Evolutionary conservation across 2,888 invertebrate species (phyloP).

Genomic region (Cecidostiba fungosa): DNA sequence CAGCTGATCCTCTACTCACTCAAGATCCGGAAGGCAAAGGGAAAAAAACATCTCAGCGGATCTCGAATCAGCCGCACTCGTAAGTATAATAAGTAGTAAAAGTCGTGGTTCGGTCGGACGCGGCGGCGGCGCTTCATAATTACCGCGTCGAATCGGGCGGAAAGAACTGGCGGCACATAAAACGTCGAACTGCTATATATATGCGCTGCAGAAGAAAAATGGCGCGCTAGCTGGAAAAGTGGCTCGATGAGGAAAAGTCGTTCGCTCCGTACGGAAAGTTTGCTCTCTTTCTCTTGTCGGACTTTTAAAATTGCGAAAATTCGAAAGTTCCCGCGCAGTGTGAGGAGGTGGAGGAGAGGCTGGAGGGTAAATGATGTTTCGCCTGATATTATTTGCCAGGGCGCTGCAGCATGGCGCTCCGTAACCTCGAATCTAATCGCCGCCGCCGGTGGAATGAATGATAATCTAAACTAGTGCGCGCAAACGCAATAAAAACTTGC

Average conservation of each 20-base stretch:
- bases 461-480: slow-evolving; percentile 53
- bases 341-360: not conserved
- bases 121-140: slow-evolving; percentile 16
- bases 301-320: slow-evolving; percentile 62
- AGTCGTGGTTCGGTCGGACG: slow-evolving; percentile 38
- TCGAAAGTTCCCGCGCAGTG: slow-evolving; percentile 53
- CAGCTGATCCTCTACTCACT: not conserved
- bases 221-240: slow-evolving; percentile 17
- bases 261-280: slow-evolving; percentile 5
- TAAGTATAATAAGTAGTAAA: slow-evolving; percentile 48
- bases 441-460: slow-evolving; percentile 35
- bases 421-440: slow-evolving; percentile 47
- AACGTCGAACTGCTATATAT: slow-evolving; percentile 15
- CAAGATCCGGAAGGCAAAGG: not conserved
- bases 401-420: not conserved
- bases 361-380: slow-evolving; percentile 51
- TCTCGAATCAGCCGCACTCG: slow-evolving; percentile 12
- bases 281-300: slow-evolving; percentile 7
- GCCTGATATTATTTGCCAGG: slow-evolving; percentile 53
- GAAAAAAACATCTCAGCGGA: not conserved
- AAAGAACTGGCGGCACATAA: not conserved
- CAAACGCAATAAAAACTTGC: slow-evolving; percentile 60
- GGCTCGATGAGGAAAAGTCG: slow-evolving; percentile 49
- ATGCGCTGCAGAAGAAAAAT: not conserved
- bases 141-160: not conserved